Conservation (phyloP, 2,888 invertebrate genomes). For the Thysanoteuthis rhombus region DNA sequence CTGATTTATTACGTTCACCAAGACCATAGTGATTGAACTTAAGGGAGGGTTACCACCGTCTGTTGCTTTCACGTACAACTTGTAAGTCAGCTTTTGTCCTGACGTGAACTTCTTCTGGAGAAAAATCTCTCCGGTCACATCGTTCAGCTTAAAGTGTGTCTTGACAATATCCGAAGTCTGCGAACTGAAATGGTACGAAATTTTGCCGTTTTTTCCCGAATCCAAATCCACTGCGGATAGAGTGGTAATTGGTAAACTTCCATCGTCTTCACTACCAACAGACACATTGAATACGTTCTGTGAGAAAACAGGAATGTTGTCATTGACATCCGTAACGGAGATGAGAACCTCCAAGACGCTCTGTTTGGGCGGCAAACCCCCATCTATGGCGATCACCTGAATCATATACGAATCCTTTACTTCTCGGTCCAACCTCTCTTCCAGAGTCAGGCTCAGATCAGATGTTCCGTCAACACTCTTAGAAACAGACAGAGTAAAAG, state of each 20-base stretch:
- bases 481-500: slow-evolving; percentile 28
- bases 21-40: slow-evolving; percentile 71
- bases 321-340: slow-evolving; percentile 55
- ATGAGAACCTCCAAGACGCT: slow-evolving; percentile 53
- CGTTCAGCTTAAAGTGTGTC: slow-evolving; percentile 74
- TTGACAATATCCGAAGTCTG: slow-evolving; percentile 47
- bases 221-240: slow-evolving; percentile 87
- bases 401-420: slow-evolving; percentile 45
- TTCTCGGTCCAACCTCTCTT: slow-evolving; percentile 53
- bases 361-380: slow-evolving; percentile 51
- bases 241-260: slow-evolving; percentile 45
- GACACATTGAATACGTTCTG: slow-evolving; percentile 48
- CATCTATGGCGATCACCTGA: slow-evolving; percentile 54
- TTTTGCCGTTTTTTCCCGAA: slow-evolving; percentile 78
- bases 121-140: slow-evolving; percentile 85
- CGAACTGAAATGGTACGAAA: slow-evolving; percentile 67
- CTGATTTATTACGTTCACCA: slow-evolving; percentile 73
- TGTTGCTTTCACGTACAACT: slow-evolving; percentile 73
- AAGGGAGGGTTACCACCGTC: slow-evolving; percentile 49
- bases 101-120: slow-evolving; percentile 85
- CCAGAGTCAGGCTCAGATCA: slow-evolving; percentile 45
- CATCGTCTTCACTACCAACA: slow-evolving; percentile 47
- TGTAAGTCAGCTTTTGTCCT: slow-evolving; percentile 81
- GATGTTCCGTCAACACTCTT: slow-evolving; percentile 40
- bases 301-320: slow-evolving; percentile 54